Evolutionary conservation across 2,888 invertebrate species (phyloP).

Genomic region (Caenorhabditis sp.): DNA sequence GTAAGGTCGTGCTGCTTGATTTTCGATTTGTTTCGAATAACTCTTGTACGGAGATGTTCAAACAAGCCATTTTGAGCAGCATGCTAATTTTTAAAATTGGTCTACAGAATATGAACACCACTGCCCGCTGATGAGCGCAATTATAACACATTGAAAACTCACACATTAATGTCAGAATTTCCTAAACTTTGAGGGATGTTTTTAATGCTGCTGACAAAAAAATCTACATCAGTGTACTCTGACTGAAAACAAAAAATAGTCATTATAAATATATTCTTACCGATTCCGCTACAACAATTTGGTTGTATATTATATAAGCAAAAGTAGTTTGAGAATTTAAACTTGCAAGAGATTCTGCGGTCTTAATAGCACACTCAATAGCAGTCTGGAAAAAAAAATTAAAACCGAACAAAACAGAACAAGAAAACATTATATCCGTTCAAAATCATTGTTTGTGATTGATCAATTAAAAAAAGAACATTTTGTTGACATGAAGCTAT

Average conservation of each 20-base stretch:
- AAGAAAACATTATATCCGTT: conserved; percentile 34
- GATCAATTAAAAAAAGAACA: conserved; percentile 61
- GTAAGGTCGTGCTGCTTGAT: too few relatives aligned
- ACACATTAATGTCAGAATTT: conserved; percentile 32
- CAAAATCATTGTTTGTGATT: conserved; percentile 47
- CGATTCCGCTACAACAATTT: conserved; percentile 39
- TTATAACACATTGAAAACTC: too few relatives aligned
- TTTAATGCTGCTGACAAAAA: conserved; percentile 14
- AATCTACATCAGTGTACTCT: conserved; percentile 13
- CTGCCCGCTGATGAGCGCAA: too few relatives aligned
- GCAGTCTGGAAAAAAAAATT: too few relatives aligned
- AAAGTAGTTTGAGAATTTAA: conserved; percentile 46
- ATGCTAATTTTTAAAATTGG: too few relatives aligned
- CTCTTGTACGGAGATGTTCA: too few relatives aligned
- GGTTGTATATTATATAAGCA: conserved; percentile 52
- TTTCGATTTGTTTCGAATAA: background rate
- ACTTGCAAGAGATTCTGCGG: conserved; percentile 18
- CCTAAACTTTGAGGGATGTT: conserved; percentile 35
- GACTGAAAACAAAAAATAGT: too few relatives aligned
- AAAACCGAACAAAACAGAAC: too few relatives aligned
- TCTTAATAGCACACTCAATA: conserved; percentile 29
- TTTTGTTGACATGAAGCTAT: conserved; percentile 35
- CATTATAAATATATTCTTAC: conserved; percentile 26
- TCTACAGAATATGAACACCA: too few relatives aligned
- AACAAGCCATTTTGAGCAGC: too few relatives aligned